Percentiles rank a stretch among this genome's conserved stretches.
Conservation (phyloP, 1,140 invertebrate genomes). For the Callitettix versicolor region DNA sequence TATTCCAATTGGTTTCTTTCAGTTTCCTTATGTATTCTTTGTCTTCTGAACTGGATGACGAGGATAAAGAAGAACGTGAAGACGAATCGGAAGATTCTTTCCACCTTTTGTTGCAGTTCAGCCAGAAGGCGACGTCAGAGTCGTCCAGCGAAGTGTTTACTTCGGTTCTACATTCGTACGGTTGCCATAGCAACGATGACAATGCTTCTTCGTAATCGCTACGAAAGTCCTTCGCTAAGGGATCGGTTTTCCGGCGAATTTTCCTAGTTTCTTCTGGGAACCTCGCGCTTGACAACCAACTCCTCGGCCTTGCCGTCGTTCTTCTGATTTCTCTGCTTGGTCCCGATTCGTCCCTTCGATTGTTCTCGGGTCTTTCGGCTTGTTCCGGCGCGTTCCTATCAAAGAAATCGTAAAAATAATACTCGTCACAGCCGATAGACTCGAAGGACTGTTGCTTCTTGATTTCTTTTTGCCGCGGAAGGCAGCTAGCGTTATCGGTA, state of each 20-base stretch:
- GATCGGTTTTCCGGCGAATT: constrained; percentile 10
- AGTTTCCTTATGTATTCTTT: neutral
- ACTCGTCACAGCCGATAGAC: neutral
- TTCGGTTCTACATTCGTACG: constrained; percentile 26
- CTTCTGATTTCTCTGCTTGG: neutral
- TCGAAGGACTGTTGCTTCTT: constrained; percentile 5
- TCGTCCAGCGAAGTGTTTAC: constrained; percentile 14
- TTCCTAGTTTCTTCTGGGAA: neutral
- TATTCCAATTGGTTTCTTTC: neutral
- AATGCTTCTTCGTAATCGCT: constrained; percentile 25
- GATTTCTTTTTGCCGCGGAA: neutral
- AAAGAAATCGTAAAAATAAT: constrained; percentile 9
- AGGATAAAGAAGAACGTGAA: constrained; percentile 13
- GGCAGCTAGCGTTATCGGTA: no score
- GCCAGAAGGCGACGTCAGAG: constrained; percentile 22
- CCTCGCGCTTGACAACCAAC: constrained; percentile 4
- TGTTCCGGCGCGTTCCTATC: neutral
- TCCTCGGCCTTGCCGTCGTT: constrained; percentile 3
- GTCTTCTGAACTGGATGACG: neutral
- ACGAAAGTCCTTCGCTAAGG: constrained; percentile 1
- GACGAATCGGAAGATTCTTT: constrained; percentile 7
- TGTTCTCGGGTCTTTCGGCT: neutral
- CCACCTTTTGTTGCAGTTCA: constrained; percentile 4
- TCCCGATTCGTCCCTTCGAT: neutral
- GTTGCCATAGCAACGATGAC: constrained; percentile 29